phyloP scores from a whole-genome alignment of 2,113 vertebrate species.

The Embiotoca jacksoni region DNA sequence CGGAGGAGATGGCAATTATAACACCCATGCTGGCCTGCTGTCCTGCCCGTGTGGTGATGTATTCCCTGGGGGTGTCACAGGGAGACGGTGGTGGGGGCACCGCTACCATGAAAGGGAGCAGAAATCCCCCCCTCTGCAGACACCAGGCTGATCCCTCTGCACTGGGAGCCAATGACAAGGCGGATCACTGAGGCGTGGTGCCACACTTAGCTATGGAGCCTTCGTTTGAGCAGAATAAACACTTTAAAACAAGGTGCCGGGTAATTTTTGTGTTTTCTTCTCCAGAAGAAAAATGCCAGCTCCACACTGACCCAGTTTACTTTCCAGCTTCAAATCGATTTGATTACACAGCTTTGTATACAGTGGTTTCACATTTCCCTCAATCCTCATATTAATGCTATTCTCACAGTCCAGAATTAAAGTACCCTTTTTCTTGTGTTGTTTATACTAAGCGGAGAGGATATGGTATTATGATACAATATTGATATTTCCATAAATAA shows the following conservation, averaged over 20 bases:
- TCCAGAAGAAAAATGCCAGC: constrained; percentile 37
- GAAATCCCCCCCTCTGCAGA: constrained; percentile 52
- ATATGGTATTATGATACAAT: constrained; percentile 75
- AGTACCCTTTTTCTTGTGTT: constrained; percentile 49
- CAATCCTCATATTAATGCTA: constrained; percentile 39
- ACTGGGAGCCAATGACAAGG: constrained; percentile 45
- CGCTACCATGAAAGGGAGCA: constrained; percentile 75
- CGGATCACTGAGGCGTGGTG: constrained; percentile 44
- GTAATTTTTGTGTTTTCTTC: constrained; percentile 13
- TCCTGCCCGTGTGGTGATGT: constrained; percentile 76
- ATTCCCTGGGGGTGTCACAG: constrained; percentile 69
- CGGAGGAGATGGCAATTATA: constrained; percentile 86
- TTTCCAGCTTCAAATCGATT: constrained; percentile 45
- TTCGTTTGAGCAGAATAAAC: constrained; percentile 59
- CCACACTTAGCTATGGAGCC: constrained; percentile 48
- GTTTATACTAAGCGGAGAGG: constrained; percentile 70
- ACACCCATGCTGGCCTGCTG: constrained; percentile 74
- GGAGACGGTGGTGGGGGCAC: constrained; percentile 68
- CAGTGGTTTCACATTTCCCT: constrained; percentile 49
- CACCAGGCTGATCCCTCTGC: constrained; percentile 42
- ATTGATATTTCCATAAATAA: constrained; percentile 81
- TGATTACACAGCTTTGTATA: constrained; percentile 62
- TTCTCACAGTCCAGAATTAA: constrained; percentile 61
- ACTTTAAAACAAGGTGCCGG: constrained; percentile 45
- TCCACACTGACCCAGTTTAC: constrained; percentile 63